Base-by-base conservation (phyloP, 2,797 vertebrate species). In the Capromys pilorides region DNA sequence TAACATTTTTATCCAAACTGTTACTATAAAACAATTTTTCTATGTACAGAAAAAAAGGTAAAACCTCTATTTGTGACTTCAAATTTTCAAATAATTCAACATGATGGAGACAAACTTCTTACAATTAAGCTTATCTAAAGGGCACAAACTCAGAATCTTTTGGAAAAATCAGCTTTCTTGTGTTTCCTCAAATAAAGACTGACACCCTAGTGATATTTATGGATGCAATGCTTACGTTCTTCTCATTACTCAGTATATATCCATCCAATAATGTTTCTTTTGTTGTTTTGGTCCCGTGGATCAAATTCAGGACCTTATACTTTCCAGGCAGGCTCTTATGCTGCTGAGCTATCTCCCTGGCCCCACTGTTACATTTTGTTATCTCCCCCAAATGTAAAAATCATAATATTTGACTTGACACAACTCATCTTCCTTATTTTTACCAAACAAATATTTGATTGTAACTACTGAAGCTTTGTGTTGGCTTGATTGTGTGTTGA, bases 351-450 rank as follows among this genome's bases (percentile, higher is more conserved):
- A 57, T 57, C 54, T 57, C 54, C 54, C 54, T 57, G 16, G 54
- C 54, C 54, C 16, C 5, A 57, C 5, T 57, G 54, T 18, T 57
- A 16, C 14, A 16, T 86, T 62, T 69, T 57, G 21, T 21, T 92
- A 77, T 81, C 67, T 88, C 18, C 21, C 21, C 54, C 54, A 90
- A 73, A 31, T 73, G 80, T 41, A 81, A 90, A 90, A 75, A 94
- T 61, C 9, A 6, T 61, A 85, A 21, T 79, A 88, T 77, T 82
- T 86, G 49, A 90, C 66, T 71, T 62, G 39, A 86, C 21, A 78
- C 14, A 81, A 6, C 6, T 26, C 28, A 69, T 31, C 77, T 11
- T 77, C n/a, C 31, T 84, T 2, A 49, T 87, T 94, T 86, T 78
- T 88, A 67, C 5, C 11, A 73, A 83, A 2, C 2, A 86, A 84